Percentiles rank a stretch among this genome's conserved stretches.
Conservation (phyloP, 1,140 invertebrate genomes). For the Drosophila ironensis region DNA sequence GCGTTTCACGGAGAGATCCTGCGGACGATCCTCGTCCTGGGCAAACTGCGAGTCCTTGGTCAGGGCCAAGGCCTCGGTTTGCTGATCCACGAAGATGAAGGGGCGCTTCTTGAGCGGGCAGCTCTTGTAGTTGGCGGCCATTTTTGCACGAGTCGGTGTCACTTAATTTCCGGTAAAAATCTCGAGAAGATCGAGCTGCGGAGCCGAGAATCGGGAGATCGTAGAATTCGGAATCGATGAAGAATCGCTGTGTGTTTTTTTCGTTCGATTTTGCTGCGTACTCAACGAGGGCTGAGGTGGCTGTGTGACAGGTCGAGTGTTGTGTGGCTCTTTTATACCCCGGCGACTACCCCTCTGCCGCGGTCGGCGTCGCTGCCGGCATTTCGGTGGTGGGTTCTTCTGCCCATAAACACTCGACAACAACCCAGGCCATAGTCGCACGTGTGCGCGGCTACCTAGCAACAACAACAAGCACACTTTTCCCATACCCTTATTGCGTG, state of each 20-base stretch:
- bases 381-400: conserved; percentile 77
- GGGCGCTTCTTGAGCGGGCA: conserved; percentile 95
- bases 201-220: background rate
- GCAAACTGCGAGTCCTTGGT: conserved; percentile 53
- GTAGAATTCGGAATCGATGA: conserved; percentile 7
- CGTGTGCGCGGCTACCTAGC: conserved; percentile 62
- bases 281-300: conserved; percentile 75
- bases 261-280: conserved; percentile 41
- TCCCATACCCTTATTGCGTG: conserved; percentile 78
- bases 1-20: conserved; percentile 84
- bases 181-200: background rate
- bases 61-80: conserved; percentile 72
- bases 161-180: conserved; percentile 14
- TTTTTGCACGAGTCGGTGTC: conserved; percentile 20
- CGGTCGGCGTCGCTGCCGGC: conserved; percentile 9
- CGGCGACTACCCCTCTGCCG: conserved; percentile 32
- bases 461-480: conserved; percentile 39
- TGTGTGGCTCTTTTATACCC: conserved; percentile 73
- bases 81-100: conserved; percentile 84
- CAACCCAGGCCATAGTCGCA: conserved; percentile 16
- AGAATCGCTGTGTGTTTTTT: conserved; percentile 1
- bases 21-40: conserved; percentile 83
- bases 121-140: conserved; percentile 88
- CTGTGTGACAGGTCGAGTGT: conserved; percentile 78
- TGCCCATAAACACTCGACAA: conserved; percentile 19